These are phyloP conservation scores for Paedocypris sp. DNA, from an alignment of 2,113 vertebrate genomes.

Conservation along the genomic window DNA sequence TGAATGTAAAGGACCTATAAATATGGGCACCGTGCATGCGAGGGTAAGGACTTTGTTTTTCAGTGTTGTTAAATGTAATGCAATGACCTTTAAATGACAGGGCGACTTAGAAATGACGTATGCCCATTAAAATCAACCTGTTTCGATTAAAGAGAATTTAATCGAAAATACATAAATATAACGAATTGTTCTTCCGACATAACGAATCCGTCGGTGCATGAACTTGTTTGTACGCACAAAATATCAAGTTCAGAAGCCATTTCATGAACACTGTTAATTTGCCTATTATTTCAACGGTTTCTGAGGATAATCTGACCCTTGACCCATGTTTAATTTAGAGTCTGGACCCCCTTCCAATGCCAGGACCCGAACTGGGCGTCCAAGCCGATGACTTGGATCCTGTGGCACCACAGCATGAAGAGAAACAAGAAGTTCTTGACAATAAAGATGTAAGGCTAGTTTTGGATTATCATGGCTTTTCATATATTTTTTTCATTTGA, in stretches of 20 bases:
- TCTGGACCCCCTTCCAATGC: conserved; percentile 82
- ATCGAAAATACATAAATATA: no score
- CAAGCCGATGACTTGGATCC: conserved; percentile 79
- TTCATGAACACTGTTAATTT: no score
- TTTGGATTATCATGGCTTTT: background rate
- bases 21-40: conserved; percentile 86
- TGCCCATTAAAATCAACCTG: background rate
- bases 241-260: no score
- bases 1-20: conserved; percentile 22
- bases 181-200: no score
- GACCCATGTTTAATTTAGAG: conserved; percentile 57
- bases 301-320: no score
- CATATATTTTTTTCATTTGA: no score
- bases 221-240: no score
- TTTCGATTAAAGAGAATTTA: no score
- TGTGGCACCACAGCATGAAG: conserved; percentile 73
- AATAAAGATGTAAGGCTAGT: conserved; percentile 79
- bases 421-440: conserved; percentile 87
- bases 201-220: no score
- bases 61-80: background rate
- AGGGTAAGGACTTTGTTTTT: conserved; percentile 65
- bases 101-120: background rate
- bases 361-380: conserved; percentile 77
- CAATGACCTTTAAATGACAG: conserved; percentile 46
- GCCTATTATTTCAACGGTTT: no score